Base-by-base conservation (phyloP, 2,113 vertebrate species). In the Nothobranchius kuhntae region DNA sequence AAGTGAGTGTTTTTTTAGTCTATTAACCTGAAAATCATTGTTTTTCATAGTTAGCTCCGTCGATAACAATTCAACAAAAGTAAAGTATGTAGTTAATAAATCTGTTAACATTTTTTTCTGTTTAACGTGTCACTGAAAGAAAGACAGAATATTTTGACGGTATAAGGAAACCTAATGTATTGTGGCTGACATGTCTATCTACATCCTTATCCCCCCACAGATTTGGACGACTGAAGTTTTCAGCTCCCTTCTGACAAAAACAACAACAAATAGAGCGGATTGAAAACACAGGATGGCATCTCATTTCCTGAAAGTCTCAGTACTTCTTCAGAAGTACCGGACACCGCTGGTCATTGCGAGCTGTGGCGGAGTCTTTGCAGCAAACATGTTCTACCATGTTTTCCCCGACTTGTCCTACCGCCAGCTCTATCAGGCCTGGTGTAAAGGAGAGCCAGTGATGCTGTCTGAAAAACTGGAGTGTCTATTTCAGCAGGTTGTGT, bases 351-450 rank as follows among this genome's bases (percentile, higher is more conserved):
- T 98, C 21, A 67, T 93, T 0, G 47, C 87, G 30, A 93, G 95
- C 82, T 98, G 95, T 9, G 7, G 91, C 2, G 93, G 94, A 24
- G 91, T 97, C 2, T 95, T 99, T 17, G 89, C 93, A 0, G 85
- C 88, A 56, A 94, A 95, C 53, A 71, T 96, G 52, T 94, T 94
- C 6, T 92, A 95, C 79, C 95, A 98, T 0, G 82, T 93, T 12
- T 92, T 94, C 66, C 95, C 96, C 0, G 91, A 95, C 60, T 65
- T 87, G 13, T 89, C 93, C 0, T 94, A 94, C 82, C 93, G 64
- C 15, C 91, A 90, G 76, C 56, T 97, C 13, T 95, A 96, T 30
- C 95, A 98, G 78, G 94, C 95, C 79, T 99, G 96, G 95, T 71
- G 81, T 52, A 89, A 89, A 68, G 95, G 96, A 62, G 83, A 90